Percentiles rank a stretch among this genome's conserved stretches.
Evolutionary conservation across 1,140 invertebrate genomes (phyloP).

Genomic region (Achatina immaculata): DNA sequence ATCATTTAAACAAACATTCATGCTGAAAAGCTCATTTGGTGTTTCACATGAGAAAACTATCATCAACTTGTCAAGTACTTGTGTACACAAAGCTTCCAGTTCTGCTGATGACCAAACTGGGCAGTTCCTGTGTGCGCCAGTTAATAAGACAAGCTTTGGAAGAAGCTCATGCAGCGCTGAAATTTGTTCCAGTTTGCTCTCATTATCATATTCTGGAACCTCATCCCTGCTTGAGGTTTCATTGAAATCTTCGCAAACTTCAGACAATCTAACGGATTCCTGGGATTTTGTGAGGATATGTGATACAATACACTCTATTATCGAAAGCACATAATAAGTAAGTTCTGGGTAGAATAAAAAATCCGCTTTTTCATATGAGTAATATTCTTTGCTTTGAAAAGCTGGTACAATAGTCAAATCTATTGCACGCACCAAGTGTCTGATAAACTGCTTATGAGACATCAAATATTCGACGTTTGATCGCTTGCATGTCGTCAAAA

Average conservation of each 20-base stretch:
- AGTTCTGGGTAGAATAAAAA: not conserved
- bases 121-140: not conserved
- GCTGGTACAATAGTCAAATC: constrained; percentile 10
- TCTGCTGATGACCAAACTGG: constrained; percentile 14
- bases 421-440: not conserved
- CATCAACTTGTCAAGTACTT: not conserved
- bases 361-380: constrained; percentile 16
- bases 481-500: not conserved
- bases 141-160: not conserved
- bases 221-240: too few species aligned
- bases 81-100: not conserved
- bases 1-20: not conserved
- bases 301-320: not conserved
- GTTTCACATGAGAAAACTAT: not conserved
- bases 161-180: not conserved
- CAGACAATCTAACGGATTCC: too few species aligned
- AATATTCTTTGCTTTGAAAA: constrained; percentile 20
- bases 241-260: too few species aligned
- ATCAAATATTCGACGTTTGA: not conserved
- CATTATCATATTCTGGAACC: not conserved
- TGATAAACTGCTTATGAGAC: not conserved
- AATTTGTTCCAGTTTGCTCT: not conserved
- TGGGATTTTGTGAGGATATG: not conserved
- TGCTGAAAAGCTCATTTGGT: not conserved
- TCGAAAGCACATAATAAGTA: not conserved